These are phyloP conservation scores for Notoglanidium macrostoma DNA, from an alignment of 2,797 vertebrate species.

Conservation along the genomic window DNA sequence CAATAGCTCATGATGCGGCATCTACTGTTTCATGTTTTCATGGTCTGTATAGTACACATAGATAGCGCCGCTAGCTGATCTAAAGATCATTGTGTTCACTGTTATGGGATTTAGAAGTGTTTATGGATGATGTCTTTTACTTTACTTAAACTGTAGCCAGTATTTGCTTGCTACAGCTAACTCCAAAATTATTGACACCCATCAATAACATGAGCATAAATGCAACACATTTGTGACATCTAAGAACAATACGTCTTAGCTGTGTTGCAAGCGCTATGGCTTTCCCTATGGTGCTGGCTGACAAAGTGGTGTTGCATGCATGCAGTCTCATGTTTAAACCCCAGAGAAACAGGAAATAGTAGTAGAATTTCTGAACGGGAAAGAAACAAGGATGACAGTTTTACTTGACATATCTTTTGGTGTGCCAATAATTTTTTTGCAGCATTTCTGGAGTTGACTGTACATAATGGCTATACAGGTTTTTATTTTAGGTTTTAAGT, in stretches of 20 bases:
- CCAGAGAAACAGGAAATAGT: not conserved
- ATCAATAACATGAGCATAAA: not conserved
- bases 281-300: not conserved
- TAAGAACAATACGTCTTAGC: not conserved
- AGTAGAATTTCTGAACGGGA: not conserved
- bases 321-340: not conserved
- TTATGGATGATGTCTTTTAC: not conserved
- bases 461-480: not conserved
- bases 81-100: not conserved
- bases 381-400: not conserved
- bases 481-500: not conserved
- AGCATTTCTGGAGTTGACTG: not conserved
- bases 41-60: conserved; percentile 6
- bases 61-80: not conserved
- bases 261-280: not conserved
- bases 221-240: not conserved
- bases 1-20: conserved; percentile 52
- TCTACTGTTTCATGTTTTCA: conserved; percentile 19
- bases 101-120: not conserved
- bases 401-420: not conserved
- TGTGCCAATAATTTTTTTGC: not conserved
- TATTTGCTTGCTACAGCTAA: not conserved
- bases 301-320: not conserved
- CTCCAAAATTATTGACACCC: not conserved
- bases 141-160: not conserved